A percentile compares a stretch with the other conserved stretches of the same genome.
These are phyloP conservation scores for Drosophila mettleri DNA, from an alignment of 2,888 invertebrate genomes.

Conservation along the genomic window DNA sequence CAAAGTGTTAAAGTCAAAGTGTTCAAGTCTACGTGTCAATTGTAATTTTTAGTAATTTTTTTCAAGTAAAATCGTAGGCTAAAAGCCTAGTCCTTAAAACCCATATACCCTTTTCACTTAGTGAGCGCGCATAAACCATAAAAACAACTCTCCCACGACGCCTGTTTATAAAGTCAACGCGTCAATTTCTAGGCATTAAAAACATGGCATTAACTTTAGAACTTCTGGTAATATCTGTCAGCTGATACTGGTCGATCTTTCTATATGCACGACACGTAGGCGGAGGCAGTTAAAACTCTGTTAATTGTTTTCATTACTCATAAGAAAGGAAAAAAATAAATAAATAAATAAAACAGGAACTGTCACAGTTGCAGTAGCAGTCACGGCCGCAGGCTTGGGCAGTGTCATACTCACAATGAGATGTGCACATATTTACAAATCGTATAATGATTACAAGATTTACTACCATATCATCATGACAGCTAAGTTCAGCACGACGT, in stretches of 20 bases:
- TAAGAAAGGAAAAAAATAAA: constrained; percentile 16
- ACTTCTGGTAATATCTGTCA: constrained; percentile 43
- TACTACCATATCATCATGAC: constrained; percentile 37
- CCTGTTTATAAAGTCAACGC: constrained; percentile 32
- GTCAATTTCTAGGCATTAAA: constrained; percentile 18
- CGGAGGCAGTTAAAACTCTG: constrained; percentile 57
- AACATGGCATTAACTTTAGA: constrained; percentile 40
- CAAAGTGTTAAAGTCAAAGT: no score
- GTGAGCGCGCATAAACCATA: background rate
- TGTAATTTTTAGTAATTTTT: no score
- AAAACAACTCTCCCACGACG: constrained; percentile 8
- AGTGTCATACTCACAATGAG: constrained; percentile 24
- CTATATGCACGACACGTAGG: constrained; percentile 63
- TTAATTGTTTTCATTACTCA: constrained; percentile 75
- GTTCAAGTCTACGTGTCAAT: no score
- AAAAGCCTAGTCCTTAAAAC: no score
- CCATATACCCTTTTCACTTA: background rate
- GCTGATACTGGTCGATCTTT: constrained; percentile 34
- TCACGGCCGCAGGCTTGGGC: background rate
- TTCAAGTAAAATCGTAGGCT: no score
- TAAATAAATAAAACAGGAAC: constrained; percentile 35
- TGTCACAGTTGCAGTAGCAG: constrained; percentile 5
- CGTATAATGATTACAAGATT: constrained; percentile 27
- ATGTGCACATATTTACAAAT: constrained; percentile 45
- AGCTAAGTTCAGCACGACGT: constrained; percentile 20